Conservation (phyloP, 2,113 vertebrate species). For the Cynopterus brachyotis region DNA sequence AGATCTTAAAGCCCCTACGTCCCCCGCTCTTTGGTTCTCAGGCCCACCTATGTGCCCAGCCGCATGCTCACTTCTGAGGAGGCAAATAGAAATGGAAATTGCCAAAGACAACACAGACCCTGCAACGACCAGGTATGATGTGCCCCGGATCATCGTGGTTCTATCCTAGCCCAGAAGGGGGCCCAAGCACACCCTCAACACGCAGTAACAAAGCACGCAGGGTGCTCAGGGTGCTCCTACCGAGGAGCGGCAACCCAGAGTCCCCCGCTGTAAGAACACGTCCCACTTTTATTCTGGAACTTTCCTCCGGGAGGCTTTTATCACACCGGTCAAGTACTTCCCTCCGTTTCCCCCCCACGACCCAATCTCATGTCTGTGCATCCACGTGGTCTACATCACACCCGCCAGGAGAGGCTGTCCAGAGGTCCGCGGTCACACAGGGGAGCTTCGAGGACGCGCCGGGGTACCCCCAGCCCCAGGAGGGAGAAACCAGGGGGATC, state of each 20-base stretch:
- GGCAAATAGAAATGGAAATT: not conserved
- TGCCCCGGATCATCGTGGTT: rapidly evolving
- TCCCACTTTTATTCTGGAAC: not conserved
- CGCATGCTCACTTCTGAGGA: not conserved
- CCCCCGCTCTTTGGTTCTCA: not conserved
- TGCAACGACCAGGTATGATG: not conserved
- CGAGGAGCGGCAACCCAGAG: not conserved
- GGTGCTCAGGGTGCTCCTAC: not conserved
- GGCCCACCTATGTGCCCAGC: not conserved
- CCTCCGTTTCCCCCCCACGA: not conserved
- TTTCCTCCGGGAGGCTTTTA: not conserved
- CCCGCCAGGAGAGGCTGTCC: not conserved
- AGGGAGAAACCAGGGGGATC: too few relatives aligned
- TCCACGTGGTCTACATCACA: not conserved
- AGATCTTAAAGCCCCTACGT: not conserved
- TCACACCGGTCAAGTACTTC: not conserved
- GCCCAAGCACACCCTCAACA: too few relatives aligned
- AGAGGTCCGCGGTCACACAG: not conserved
- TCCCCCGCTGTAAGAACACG: not conserved
- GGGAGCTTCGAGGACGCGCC: not conserved
- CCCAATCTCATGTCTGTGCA: not conserved
- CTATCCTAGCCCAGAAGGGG: not conserved
- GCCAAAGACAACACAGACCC: not conserved
- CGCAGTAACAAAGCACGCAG: rapidly evolving
- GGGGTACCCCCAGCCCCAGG: not conserved